Evolutionary conservation across 1,140 invertebrate genomes (phyloP).

Genomic region (Zophobas morio): DNA sequence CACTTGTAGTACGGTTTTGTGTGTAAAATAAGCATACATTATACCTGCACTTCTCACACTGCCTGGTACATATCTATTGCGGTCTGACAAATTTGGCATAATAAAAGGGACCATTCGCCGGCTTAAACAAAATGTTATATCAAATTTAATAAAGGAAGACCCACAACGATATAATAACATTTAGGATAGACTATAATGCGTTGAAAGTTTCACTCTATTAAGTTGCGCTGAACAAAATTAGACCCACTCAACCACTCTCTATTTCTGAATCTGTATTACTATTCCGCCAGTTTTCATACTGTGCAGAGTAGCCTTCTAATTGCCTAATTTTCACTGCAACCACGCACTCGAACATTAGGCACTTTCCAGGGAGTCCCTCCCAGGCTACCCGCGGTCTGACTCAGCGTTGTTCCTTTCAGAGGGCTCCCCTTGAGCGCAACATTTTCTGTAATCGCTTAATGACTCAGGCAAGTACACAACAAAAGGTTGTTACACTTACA

Average conservation of each 20-base stretch:
- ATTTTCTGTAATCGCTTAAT: slow-evolving; percentile 41
- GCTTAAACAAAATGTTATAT: not conserved
- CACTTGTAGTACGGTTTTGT: too few relatives aligned
- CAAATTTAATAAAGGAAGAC: not conserved
- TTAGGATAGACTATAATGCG: slow-evolving; percentile 8
- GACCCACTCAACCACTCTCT: not conserved
- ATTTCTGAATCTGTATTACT: slow-evolving; percentile 12
- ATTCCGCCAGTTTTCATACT: slow-evolving; percentile 1
- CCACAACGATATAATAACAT: not conserved
- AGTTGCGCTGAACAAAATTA: slow-evolving; percentile 19
- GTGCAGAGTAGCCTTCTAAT: slow-evolving; percentile 24
- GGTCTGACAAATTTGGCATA: too few relatives aligned
- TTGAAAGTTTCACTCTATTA: slow-evolving; percentile 26
- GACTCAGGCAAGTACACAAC: slow-evolving; percentile 29
- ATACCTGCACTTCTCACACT: too few relatives aligned
- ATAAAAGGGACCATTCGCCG: too few relatives aligned
- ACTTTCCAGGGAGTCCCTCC: slow-evolving; percentile 8
- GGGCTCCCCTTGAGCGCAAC: slow-evolving; percentile 8
- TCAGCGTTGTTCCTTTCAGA: slow-evolving; percentile 29
- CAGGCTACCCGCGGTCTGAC: slow-evolving; percentile 9
- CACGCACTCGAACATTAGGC: slow-evolving; percentile 17
- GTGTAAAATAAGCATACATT: too few relatives aligned
- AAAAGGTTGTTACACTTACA: slow-evolving; percentile 27
- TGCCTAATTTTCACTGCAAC: slow-evolving; percentile 22
- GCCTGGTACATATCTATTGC: too few relatives aligned